Evolutionary conservation across 1,140 invertebrate genomes (phyloP).

Genomic region (Halesus radiatus): DNA sequence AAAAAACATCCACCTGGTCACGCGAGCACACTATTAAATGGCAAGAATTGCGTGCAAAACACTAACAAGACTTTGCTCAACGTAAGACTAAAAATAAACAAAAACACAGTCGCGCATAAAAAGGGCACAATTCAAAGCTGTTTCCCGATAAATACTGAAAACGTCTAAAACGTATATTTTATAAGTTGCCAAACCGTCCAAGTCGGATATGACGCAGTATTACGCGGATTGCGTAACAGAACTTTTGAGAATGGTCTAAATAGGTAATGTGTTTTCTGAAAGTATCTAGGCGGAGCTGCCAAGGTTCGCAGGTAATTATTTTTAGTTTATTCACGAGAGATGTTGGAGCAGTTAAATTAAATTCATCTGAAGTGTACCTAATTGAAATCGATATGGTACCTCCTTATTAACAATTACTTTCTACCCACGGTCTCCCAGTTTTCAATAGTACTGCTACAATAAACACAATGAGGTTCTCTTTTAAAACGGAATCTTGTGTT

Average conservation of each 20-base stretch:
- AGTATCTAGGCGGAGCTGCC: neutral
- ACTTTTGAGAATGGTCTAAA: neutral
- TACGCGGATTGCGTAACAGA: slow-evolving; percentile 1
- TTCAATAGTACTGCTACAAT: too few species aligned
- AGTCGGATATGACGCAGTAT: slow-evolving; percentile 17
- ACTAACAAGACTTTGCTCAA: neutral
- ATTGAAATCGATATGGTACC: too few species aligned
- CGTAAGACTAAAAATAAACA: neutral
- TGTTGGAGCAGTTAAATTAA: neutral
- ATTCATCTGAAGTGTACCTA: too few species aligned
- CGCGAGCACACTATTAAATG: slow-evolving; percentile 5
- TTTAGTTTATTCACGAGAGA: neutral
- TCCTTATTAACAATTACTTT: too few species aligned
- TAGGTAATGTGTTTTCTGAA: slow-evolving; percentile 14
- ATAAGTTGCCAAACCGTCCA: neutral
- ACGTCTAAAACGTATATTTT: neutral
- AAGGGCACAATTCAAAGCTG: neutral
- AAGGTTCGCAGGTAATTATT: slow-evolving; percentile 14
- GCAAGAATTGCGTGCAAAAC: neutral
- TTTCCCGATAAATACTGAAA: neutral
- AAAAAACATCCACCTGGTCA: neutral
- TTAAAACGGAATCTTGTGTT: too few species aligned
- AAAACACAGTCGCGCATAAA: neutral
- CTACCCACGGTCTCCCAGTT: too few species aligned
- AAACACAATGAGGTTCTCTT: too few species aligned